phyloP scores from a whole-genome alignment of 2,113 vertebrate species.

The Rhinopomastus cyanomelas region DNA sequence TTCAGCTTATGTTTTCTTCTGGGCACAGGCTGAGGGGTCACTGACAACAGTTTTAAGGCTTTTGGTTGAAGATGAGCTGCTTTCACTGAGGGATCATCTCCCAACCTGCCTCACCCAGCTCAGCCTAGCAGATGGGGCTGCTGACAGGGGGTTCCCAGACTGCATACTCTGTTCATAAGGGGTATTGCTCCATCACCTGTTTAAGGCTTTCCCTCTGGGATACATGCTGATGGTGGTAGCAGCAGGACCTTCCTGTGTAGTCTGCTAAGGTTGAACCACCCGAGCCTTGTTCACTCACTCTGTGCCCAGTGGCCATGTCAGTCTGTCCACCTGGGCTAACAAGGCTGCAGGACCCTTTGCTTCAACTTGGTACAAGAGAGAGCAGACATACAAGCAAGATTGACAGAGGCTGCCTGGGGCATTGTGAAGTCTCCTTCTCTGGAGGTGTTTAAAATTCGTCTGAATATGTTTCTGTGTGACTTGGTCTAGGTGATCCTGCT shows the following conservation, averaged over 20 bases:
- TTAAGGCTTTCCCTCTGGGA: not conserved
- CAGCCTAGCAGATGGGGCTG: not conserved
- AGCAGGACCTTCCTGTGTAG: not conserved
- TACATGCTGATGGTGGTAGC: not conserved
- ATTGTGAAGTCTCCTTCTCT: too few relatives aligned
- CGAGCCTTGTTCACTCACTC: not conserved
- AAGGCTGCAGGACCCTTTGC: not conserved
- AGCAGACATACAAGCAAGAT: not conserved
- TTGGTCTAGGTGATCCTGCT: too few relatives aligned
- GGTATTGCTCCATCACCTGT: not conserved
- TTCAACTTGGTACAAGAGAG: not conserved
- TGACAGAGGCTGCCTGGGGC: not conserved
- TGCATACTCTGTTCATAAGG: not conserved
- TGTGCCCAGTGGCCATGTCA: not conserved
- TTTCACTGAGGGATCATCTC: not conserved
- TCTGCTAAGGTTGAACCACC: not conserved
- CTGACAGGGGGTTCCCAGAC: not conserved
- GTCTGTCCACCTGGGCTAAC: not conserved
- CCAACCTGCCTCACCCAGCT: fast-evolving
- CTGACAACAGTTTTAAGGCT: not conserved
- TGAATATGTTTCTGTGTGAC: too few relatives aligned
- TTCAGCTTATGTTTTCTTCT: not conserved
- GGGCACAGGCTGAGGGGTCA: not conserved
- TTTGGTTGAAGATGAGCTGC: not conserved
- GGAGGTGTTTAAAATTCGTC: too few relatives aligned